Evolutionary conservation across 2,113 vertebrate species (phyloP).

Genomic region (Podarcis cretensis): DNA sequence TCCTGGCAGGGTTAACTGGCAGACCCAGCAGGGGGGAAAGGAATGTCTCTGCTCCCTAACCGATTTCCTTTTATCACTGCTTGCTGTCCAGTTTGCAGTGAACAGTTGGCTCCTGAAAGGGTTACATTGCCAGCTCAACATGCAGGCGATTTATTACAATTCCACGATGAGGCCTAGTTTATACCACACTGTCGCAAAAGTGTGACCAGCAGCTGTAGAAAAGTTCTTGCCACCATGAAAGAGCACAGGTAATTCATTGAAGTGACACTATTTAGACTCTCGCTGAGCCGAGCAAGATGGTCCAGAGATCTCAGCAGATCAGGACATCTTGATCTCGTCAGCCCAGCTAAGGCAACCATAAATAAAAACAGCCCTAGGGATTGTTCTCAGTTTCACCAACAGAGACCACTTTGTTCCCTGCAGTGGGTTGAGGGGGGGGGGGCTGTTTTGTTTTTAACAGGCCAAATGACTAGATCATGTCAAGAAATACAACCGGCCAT

Average conservation of each 20-base stretch:
- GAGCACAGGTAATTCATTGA: not conserved
- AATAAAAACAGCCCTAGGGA: not conserved
- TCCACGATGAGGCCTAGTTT: slow-evolving; percentile 12
- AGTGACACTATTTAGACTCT: not conserved
- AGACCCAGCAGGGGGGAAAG: slow-evolving; percentile 50
- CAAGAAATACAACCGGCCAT: not conserved
- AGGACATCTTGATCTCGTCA: not conserved
- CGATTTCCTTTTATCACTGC: slow-evolving; percentile 41
- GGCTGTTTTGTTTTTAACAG: not conserved
- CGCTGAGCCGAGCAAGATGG: not conserved
- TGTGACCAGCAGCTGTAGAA: not conserved
- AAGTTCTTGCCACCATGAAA: not conserved
- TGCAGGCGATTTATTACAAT: slow-evolving; percentile 25
- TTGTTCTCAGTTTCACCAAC: not conserved
- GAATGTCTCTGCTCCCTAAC: slow-evolving; percentile 47
- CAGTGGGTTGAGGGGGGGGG: too few relatives aligned
- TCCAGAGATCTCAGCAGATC: not conserved
- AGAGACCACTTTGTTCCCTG: not conserved
- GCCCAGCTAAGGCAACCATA: not conserved
- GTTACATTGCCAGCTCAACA: slow-evolving; percentile 55
- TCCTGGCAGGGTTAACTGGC: slow-evolving; percentile 68
- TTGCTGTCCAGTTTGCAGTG: slow-evolving; percentile 46
- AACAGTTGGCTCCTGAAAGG: slow-evolving; percentile 37
- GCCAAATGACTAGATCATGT: not conserved
- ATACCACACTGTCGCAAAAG: not conserved